Base-by-base conservation (phyloP, 2,888 invertebrate species). In the Parnassius orleans region DNA sequence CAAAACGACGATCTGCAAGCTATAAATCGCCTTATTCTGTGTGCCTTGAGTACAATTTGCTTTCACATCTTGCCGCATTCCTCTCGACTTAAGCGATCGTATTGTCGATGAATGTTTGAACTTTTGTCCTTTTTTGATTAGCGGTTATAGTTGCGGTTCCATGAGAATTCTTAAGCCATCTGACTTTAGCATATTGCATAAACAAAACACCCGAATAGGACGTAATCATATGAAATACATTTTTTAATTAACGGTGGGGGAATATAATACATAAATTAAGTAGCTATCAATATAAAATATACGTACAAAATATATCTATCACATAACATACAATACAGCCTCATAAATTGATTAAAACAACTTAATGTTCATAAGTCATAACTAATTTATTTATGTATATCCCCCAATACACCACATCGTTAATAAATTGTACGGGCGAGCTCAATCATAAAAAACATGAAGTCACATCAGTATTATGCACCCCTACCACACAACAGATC, bases 51-150 rank as follows among this genome's bases (percentile, higher is more conserved):
- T 76, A 79, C 84, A 84, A 81, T 86, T 87, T 83, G 77, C 80
- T 79, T 80, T 79, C 77, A 71, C 74, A 73, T 68, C 67, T 68
- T 67, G 71, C 73, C 79, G 72, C 83, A 88, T 88, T 86, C 83
- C 79, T 74, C 70, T 72, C 73, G 68, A 72, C 77, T 75, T 73
- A 80, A 79, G 79, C 81, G 84, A 84, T 82, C 76, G 78, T 80
- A 81, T 81, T 78, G 80, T 79, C 79, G 84, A 83, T 81, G 80
- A 80, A 81, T 82, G 84, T 83, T 87, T 88, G 87, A 90, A 89
- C 89, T 90, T 87, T 89, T 83, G 84, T 79, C 82, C 83, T 85
- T 87, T 85, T 88, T 84, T 83, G 81, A 88, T 86, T 87, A 86
- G 84, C 84, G 81, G 86, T 86, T 85, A 82, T 82, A 80, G 81